Percentiles rank a stretch among this genome's conserved stretches.
These are phyloP conservation scores for Menidia beryllina DNA, from an alignment of 2,113 vertebrate genomes.

Conservation along the genomic window DNA sequence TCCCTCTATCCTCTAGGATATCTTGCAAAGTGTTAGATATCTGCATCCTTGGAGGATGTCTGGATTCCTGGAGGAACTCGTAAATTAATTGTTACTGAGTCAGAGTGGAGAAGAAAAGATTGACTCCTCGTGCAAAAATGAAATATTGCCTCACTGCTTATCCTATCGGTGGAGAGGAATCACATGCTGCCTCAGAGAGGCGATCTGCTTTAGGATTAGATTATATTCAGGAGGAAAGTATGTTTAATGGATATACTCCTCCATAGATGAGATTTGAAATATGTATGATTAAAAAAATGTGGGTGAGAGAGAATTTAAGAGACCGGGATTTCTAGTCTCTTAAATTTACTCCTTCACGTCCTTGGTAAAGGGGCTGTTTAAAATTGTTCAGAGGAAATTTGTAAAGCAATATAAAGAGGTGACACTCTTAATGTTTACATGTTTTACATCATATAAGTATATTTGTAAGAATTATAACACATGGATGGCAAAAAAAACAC, in stretches of 20 bases:
- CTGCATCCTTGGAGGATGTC: slow-evolving; percentile 42
- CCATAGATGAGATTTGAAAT: neutral
- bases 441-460: no score
- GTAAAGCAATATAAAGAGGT: slow-evolving; percentile 8
- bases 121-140: neutral
- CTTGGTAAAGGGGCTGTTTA: slow-evolving; percentile 41
- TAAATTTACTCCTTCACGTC: neutral
- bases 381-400: slow-evolving; percentile 40
- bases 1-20: slow-evolving; percentile 59
- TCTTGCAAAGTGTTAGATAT: slow-evolving; percentile 42
- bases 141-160: neutral
- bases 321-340: neutral
- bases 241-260: neutral
- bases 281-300: neutral
- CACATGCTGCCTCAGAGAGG: neutral
- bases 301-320: neutral
- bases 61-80: slow-evolving; percentile 23
- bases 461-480: neutral
- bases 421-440: slow-evolving; percentile 4
- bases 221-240: neutral
- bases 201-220: neutral
- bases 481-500: neutral
- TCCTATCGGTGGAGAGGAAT: neutral
- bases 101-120: neutral
- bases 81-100: slow-evolving; percentile 41